Conservation (phyloP, 2,797 vertebrate genomes). For the Nyctibius grandis region DNA sequence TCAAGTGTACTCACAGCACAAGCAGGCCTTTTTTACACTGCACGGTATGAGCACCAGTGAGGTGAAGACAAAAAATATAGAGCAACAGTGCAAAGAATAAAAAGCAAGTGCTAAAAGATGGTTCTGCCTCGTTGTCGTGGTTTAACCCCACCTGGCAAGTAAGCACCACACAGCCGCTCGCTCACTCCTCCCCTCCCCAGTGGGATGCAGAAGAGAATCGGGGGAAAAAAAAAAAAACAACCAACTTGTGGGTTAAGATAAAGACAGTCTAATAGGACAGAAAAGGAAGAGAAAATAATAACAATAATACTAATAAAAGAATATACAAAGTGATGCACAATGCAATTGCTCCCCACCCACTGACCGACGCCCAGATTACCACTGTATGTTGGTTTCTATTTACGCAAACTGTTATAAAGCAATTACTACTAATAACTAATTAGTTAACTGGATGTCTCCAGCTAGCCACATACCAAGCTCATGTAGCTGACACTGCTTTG, state of each 20-base stretch:
- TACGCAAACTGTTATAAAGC: not conserved
- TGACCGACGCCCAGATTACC: not conserved
- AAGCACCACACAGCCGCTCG: no score
- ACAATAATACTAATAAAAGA: not conserved
- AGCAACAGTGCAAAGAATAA: not conserved
- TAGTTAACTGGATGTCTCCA: no score
- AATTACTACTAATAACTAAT: not conserved
- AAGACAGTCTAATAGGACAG: not conserved
- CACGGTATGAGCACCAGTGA: accelerated
- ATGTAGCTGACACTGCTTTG: not conserved
- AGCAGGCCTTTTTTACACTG: not conserved
- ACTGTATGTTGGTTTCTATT: not conserved
- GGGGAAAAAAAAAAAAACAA: not conserved
- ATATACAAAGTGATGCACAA: not conserved
- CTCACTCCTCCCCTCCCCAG: no score
- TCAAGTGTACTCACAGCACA: not conserved
- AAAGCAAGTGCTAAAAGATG: not conserved
- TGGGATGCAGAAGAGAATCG: no score
- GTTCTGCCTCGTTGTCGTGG: not conserved
- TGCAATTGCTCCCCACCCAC: not conserved
- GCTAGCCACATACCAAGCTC: not conserved
- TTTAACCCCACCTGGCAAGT: no score
- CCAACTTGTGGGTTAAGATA: not conserved
- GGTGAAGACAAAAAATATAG: not conserved
- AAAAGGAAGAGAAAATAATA: not conserved